Evolutionary conservation across 2,888 invertebrate genomes (phyloP).

Genomic region (Hypsopygia costalis): DNA sequence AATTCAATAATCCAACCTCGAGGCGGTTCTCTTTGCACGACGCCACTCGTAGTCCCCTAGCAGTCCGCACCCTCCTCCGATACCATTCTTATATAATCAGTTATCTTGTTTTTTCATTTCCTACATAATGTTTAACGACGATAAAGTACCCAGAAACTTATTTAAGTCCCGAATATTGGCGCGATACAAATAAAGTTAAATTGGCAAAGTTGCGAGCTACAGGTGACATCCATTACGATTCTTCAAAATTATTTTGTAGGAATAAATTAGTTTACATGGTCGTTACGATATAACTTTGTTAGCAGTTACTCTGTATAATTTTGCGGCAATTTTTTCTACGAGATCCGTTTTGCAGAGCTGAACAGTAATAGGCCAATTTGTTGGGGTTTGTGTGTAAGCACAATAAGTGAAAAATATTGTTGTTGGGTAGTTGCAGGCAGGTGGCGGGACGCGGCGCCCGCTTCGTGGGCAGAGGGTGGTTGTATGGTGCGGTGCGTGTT

Average conservation of each 20-base stretch:
- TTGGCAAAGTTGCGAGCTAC: slow-evolving; percentile 67
- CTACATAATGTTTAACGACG: slow-evolving; percentile 52
- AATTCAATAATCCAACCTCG: slow-evolving; percentile 71
- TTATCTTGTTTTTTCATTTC: slow-evolving; percentile 63
- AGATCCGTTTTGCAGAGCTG: slow-evolving; percentile 34
- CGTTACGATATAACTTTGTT: slow-evolving; percentile 27
- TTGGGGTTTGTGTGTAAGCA: slow-evolving; percentile 50
- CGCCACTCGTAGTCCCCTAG: slow-evolving; percentile 33
- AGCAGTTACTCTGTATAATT: slow-evolving; percentile 17
- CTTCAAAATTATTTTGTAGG: slow-evolving; percentile 48
- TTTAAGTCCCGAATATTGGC: slow-evolving; percentile 60
- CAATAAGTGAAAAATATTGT: slow-evolving; percentile 70
- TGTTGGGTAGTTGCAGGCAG: slow-evolving; percentile 34
- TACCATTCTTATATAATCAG: slow-evolving; percentile 61
- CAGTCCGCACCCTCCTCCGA: slow-evolving; percentile 30
- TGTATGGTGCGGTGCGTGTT: slow-evolving; percentile 32
- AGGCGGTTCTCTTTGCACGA: slow-evolving; percentile 57
- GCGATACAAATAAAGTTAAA: slow-evolving; percentile 77
- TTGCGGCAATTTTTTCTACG: slow-evolving; percentile 22
- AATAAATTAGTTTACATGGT: slow-evolving; percentile 48
- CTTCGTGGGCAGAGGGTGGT: slow-evolving; percentile 11
- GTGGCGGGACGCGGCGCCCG: slow-evolving; percentile 15
- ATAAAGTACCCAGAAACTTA: slow-evolving; percentile 59
- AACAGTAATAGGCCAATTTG: slow-evolving; percentile 52
- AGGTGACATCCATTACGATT: slow-evolving; percentile 60